Percentiles rank a stretch among this genome's conserved stretches.
Conservation (phyloP, 2,113 vertebrate genomes). For the Hypomesus transpacificus region DNA sequence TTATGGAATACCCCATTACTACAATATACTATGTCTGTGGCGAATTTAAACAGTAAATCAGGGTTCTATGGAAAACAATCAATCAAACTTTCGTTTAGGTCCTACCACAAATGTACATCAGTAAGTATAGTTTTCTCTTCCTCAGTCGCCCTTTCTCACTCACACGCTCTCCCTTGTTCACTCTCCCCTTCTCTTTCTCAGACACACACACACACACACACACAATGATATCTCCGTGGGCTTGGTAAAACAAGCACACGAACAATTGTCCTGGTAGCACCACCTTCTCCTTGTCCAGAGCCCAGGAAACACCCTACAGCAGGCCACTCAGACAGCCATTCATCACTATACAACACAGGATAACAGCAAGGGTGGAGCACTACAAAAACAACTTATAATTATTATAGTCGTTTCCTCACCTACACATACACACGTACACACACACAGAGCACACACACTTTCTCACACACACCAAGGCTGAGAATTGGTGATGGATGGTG, state of each 20-base stretch:
- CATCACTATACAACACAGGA: background rate
- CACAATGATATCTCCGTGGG: too few relatives aligned
- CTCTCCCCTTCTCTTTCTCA: slow-evolving; percentile 9
- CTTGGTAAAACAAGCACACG: slow-evolving; percentile 5
- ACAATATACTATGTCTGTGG: too few relatives aligned
- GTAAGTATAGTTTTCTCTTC: slow-evolving; percentile 11
- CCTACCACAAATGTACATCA: background rate
- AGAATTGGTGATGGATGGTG: slow-evolving; percentile 24
- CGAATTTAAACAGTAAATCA: background rate
- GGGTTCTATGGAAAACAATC: slow-evolving; percentile 2
- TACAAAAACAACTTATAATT: slow-evolving; percentile 15
- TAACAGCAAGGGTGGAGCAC: slow-evolving; percentile 6
- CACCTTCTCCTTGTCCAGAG: slow-evolving; percentile 20
- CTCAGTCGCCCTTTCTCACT: background rate
- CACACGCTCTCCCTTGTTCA: background rate
- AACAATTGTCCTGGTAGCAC: slow-evolving; percentile 31
- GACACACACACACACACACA: background rate
- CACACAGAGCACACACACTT: background rate
- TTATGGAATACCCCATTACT: too few relatives aligned
- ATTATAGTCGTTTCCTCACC: background rate
- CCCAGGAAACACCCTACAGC: slow-evolving; percentile 33
- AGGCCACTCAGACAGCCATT: slow-evolving; percentile 26
- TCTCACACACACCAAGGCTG: background rate
- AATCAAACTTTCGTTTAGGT: too few relatives aligned
- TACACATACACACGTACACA: background rate